A percentile compares a stretch with the other conserved stretches of the same genome.
These are phyloP conservation scores for Danaus plexippus DNA, from an alignment of 1,140 invertebrate genomes.

Conservation along the genomic window DNA sequence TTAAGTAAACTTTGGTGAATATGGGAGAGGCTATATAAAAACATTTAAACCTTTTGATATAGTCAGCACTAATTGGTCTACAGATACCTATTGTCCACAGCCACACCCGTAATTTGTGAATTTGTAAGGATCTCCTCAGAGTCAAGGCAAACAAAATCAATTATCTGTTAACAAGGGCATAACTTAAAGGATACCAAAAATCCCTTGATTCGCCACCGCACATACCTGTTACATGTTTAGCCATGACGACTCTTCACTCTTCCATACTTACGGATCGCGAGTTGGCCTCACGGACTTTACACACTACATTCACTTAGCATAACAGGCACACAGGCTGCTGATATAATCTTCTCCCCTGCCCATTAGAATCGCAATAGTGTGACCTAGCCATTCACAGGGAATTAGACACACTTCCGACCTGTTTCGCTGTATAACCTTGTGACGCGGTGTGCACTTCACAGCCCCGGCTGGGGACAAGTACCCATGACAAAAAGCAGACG, in stretches of 20 bases:
- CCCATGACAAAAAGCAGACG: slow-evolving; percentile 25
- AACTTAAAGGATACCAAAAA: slow-evolving; percentile 3
- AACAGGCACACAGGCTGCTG: slow-evolving; percentile 31
- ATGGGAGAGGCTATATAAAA: background rate
- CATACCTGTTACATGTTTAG: slow-evolving; percentile 21
- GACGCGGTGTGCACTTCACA: slow-evolving; percentile 25
- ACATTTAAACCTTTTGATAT: slow-evolving; percentile 23
- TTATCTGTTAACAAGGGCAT: background rate
- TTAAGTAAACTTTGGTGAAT: no score
- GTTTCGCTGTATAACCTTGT: slow-evolving; percentile 44
- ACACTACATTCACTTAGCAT: slow-evolving; percentile 37
- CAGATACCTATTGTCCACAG: slow-evolving; percentile 34
- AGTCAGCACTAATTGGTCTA: slow-evolving; percentile 39
- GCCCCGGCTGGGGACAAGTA: slow-evolving; percentile 11
- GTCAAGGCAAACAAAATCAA: background rate
- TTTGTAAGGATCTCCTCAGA: slow-evolving; percentile 4
- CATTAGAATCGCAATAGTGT: slow-evolving; percentile 31
- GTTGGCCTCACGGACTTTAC: slow-evolving; percentile 15
- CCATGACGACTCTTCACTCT: slow-evolving; percentile 25
- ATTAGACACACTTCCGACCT: slow-evolving; percentile 51
- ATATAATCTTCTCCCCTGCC: slow-evolving; percentile 31
- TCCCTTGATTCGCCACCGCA: slow-evolving; percentile 11
- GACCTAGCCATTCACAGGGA: slow-evolving; percentile 46
- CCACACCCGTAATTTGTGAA: slow-evolving; percentile 38
- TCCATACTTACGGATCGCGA: slow-evolving; percentile 44